These are phyloP conservation scores for Ellobium chinense DNA, from an alignment of 2,888 invertebrate genomes.

Conservation along the genomic window DNA sequence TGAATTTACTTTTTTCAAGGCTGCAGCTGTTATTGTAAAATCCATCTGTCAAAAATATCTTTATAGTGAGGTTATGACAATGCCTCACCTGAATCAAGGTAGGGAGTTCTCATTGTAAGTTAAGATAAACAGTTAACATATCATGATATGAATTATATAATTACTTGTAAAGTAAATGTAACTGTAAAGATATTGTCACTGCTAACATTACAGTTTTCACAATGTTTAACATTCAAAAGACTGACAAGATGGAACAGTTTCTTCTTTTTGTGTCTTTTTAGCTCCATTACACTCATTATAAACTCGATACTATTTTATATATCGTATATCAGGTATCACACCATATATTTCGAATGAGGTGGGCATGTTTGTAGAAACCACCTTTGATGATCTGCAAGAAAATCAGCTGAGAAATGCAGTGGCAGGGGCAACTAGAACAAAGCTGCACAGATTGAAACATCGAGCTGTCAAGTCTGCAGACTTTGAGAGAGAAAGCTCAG, in stretches of 20 bases:
- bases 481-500: conserved; percentile 49
- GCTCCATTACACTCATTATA: too few species aligned
- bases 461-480: conserved; percentile 27
- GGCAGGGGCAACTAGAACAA: conserved; percentile 65
- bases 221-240: background rate
- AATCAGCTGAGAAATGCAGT: conserved; percentile 72
- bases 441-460: conserved; percentile 60
- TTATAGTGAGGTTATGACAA: too few species aligned
- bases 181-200: too few species aligned
- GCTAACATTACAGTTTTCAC: background rate
- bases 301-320: too few species aligned
- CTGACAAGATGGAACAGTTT: background rate
- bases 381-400: conserved; percentile 60
- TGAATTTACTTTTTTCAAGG: too few species aligned
- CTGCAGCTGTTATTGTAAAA: too few species aligned
- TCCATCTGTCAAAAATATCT: too few species aligned
- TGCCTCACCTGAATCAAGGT: too few species aligned
- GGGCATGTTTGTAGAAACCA: conserved; percentile 75
- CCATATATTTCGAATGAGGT: conserved; percentile 78
- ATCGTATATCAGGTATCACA: conserved; percentile 74
- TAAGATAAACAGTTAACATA: too few species aligned
- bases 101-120: too few species aligned
- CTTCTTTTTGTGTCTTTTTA: background rate
- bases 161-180: too few species aligned
- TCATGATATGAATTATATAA: too few species aligned